phyloP scores from a whole-genome alignment of 2,113 vertebrate genomes.

The Ammospiza caudacuta region DNA sequence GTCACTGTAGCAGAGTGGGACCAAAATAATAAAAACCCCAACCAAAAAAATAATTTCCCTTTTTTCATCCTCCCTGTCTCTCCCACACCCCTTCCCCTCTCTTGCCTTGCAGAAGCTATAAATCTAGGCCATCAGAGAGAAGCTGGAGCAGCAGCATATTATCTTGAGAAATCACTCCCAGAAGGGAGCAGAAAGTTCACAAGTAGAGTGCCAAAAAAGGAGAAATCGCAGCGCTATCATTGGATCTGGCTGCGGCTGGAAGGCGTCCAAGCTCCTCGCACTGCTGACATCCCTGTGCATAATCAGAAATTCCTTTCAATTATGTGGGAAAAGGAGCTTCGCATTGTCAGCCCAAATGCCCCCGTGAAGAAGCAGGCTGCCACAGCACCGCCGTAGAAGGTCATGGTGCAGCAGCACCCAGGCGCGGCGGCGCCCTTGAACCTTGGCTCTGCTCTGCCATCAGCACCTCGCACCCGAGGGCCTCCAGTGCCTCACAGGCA shows the following conservation, averaged over 20 bases:
- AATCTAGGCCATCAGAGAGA: conserved; percentile 64
- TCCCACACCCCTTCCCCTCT: conserved; percentile 4
- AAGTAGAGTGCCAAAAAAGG: conserved; percentile 62
- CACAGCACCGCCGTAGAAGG: conserved; percentile 58
- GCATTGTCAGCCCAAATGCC: conserved; percentile 68
- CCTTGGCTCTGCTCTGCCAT: neutral
- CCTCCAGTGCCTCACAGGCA: neutral
- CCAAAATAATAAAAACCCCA: conserved; percentile 34
- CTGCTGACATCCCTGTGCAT: conserved; percentile 73
- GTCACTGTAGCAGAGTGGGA: neutral
- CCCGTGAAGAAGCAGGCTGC: conserved; percentile 62
- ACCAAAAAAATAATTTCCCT: conserved; percentile 55
- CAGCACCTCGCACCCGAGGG: neutral
- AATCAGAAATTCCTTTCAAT: conserved; percentile 80
- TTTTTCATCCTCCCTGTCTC: conserved; percentile 31
- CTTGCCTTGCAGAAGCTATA: conserved; percentile 20
- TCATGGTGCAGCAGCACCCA: conserved; percentile 10
- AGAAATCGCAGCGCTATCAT: conserved; percentile 49
- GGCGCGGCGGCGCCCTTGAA: neutral
- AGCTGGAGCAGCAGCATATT: conserved; percentile 64
- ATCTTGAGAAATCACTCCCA: conserved; percentile 75
- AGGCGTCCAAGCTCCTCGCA: conserved; percentile 65
- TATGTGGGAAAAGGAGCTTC: conserved; percentile 73
- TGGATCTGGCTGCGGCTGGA: conserved; percentile 66
- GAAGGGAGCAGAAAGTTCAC: conserved; percentile 73